Base-by-base conservation (phyloP, 2,113 vertebrate genomes). In the Zeus faber region DNA sequence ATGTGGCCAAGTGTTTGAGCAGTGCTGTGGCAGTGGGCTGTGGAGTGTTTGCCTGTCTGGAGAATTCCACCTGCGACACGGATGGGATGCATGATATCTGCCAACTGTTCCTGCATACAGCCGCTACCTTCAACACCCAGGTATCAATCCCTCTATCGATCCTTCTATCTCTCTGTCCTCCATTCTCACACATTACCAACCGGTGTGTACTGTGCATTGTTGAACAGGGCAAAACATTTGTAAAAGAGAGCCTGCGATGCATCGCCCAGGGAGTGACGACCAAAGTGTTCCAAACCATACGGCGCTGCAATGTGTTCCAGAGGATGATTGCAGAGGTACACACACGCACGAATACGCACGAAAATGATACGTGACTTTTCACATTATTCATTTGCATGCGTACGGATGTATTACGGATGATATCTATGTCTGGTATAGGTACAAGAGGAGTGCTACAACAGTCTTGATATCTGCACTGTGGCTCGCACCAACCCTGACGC, bases 41-140 rank as follows among this genome's bases (percentile, higher is more conserved):
- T 0, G 92, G 92, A 0, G 92, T 93, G 56, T 98, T 98, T 54
- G 95, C 92, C 14, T 99, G 96, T 71, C 91, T 99, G 74, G 96
- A 99, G 72, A 99, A 98, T 82, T 94, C 95, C 2, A 98, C 95
- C 17, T 99, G 96, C 1, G 95, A 97, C 87, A 98, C 95, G 0
- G 92, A 96, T 11, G 96, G 96, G 7, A 92, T 98, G 92, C 94
- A 93, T 0, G 94, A 98, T 63, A 92, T 99, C 87, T 99, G 96
- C 63, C 95, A 94, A 61, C 90, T 92, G 62, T 98, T 99, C 86
- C 85, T 98, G 5, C 92, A 94, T 72, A 92, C 92, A 0, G 96
- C 96, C 4, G 93, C 95, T 1, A 91, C 91, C 72, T 98, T 99
- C 64, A 94, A 98, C 86, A 99, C 95, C 31, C 93, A 97, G 94